phyloP scores from a whole-genome alignment of 2,888 invertebrate genomes.

The Cerceris ruficornis region DNA sequence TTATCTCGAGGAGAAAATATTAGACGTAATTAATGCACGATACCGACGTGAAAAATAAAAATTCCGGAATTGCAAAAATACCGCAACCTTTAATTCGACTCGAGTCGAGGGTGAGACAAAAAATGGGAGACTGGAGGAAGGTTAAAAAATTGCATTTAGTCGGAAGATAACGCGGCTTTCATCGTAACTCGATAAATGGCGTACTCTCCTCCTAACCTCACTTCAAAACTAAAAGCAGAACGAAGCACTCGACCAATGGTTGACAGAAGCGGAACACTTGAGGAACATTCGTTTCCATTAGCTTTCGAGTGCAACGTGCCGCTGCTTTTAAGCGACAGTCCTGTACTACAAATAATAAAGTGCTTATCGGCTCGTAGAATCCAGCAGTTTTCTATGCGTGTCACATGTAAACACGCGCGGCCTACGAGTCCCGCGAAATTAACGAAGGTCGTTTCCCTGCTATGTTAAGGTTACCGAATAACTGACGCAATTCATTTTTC shows the following conservation, averaged over 20 bases:
- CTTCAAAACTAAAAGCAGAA: slow-evolving; percentile 58
- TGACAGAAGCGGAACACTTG: slow-evolving; percentile 50
- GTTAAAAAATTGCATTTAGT: slow-evolving; percentile 36
- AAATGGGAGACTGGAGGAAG: slow-evolving; percentile 25
- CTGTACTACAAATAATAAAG: slow-evolving; percentile 3
- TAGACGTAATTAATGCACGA: too few species aligned
- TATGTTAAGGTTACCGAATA: too few species aligned
- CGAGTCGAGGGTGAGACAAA: too few species aligned
- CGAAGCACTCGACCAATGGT: slow-evolving; percentile 50
- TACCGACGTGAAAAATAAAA: too few species aligned
- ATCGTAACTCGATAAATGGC: slow-evolving; percentile 55
- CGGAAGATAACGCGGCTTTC: slow-evolving; percentile 48
- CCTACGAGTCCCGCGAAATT: background rate
- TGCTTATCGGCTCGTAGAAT: background rate
- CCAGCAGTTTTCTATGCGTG: background rate
- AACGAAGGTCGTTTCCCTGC: too few species aligned
- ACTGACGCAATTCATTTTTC: too few species aligned
- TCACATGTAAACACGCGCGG: background rate
- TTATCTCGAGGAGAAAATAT: background rate
- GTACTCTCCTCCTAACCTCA: slow-evolving; percentile 33
- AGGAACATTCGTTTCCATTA: slow-evolving; percentile 59
- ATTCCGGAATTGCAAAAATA: background rate
- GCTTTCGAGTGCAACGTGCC: background rate
- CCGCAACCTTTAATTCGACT: background rate
- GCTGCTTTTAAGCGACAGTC: slow-evolving; percentile 7